Evolutionary conservation across 2,113 vertebrate genomes (phyloP).

Genomic region (Australoheros scitulus): DNA sequence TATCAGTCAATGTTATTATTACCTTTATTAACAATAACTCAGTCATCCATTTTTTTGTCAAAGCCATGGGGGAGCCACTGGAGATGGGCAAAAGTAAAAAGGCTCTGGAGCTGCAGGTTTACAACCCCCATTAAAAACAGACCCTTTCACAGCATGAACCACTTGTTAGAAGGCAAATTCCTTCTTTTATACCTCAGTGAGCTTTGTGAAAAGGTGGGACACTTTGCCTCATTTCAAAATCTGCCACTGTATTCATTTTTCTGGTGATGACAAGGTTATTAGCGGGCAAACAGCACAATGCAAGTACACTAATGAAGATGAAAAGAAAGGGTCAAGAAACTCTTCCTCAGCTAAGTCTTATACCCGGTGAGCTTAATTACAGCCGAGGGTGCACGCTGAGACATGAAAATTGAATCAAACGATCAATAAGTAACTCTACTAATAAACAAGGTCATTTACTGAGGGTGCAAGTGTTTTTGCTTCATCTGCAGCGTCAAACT

Average conservation of each 20-base stretch:
- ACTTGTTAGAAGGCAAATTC: too few relatives aligned
- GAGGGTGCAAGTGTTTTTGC: conserved; percentile 9
- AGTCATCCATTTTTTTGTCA: too few relatives aligned
- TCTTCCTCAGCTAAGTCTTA: not conserved
- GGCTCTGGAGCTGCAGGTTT: too few relatives aligned
- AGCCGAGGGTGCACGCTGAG: not conserved
- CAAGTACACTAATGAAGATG: not conserved
- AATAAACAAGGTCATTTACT: conserved; percentile 40
- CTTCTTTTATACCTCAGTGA: too few relatives aligned
- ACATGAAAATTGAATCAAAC: conserved; percentile 23
- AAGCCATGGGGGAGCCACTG: too few relatives aligned
- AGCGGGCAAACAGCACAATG: not conserved
- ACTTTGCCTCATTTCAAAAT: not conserved
- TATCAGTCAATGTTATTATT: not conserved
- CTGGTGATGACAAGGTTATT: not conserved
- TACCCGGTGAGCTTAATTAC: conserved; percentile 12
- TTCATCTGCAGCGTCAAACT: conserved; percentile 28
- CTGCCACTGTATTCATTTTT: not conserved
- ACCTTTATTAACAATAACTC: too few relatives aligned
- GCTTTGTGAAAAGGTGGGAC: too few relatives aligned
- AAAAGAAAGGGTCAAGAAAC: not conserved
- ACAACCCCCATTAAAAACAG: too few relatives aligned
- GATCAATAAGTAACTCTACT: conserved; percentile 45
- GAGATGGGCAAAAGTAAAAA: too few relatives aligned
- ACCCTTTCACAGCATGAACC: too few relatives aligned